Conservation (phyloP, 2,797 vertebrate genomes). For the Botia almorhae region DNA sequence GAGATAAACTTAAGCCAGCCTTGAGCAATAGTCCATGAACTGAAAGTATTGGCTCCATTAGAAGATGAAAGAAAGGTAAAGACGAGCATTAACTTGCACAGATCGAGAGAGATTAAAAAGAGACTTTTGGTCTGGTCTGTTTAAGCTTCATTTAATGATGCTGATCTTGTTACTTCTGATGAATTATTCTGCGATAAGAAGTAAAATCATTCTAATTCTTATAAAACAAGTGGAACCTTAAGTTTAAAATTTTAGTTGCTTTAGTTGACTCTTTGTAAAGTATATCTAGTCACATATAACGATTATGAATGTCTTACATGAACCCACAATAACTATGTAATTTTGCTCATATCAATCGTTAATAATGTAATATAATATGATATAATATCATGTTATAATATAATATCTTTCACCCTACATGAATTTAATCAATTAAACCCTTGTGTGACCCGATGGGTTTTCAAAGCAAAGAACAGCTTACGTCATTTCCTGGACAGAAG, state of each 20-base stretch:
- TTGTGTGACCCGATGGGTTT: constrained; percentile 22
- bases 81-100: constrained; percentile 1
- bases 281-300: neutral
- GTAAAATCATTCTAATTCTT: constrained; percentile 9
- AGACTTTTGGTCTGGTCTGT: constrained; percentile 5
- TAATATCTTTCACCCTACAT: constrained; percentile 6
- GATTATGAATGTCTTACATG: neutral
- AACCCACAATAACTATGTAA: too few relatives aligned
- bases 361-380: too few relatives aligned
- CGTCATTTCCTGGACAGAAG: constrained; percentile 66
- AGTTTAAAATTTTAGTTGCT: neutral
- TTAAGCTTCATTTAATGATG: constrained; percentile 24
- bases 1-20: neutral
- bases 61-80: constrained; percentile 30
- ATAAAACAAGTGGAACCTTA: neutral
- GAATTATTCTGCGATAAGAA: constrained; percentile 29
- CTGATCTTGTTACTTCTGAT: constrained; percentile 36
- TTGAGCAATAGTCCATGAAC: constrained; percentile 10
- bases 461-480: constrained; percentile 65
- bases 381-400: neutral
- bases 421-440: constrained; percentile 17
- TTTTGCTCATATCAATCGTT: too few relatives aligned
- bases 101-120: constrained; percentile 3
- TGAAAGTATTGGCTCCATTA: constrained; percentile 17
- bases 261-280: neutral